phyloP scores from a whole-genome alignment of 2,888 invertebrate genomes.

The Eristalis pertinax region DNA sequence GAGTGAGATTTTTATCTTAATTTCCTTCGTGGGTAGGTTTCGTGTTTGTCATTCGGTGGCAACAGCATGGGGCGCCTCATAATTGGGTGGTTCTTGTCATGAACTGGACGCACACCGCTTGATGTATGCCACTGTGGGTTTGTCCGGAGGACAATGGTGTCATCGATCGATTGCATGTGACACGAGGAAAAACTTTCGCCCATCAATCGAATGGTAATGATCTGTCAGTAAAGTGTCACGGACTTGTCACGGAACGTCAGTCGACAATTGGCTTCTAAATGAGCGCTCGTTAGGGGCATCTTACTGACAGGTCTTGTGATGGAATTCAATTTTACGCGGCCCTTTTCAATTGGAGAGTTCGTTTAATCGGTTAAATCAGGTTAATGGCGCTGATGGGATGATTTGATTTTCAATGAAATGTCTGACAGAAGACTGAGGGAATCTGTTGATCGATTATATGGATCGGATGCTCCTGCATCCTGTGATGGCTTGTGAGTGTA shows the following conservation, averaged over 20 bases:
- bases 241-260: slow-evolving; percentile 60
- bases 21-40: slow-evolving; percentile 9
- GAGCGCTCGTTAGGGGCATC: slow-evolving; percentile 43
- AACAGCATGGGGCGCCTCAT: background rate
- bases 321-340: slow-evolving; percentile 20
- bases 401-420: background rate
- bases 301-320: slow-evolving; percentile 13
- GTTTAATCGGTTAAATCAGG: slow-evolving; percentile 24
- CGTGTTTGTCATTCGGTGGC: slow-evolving; percentile 45
- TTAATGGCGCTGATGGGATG: slow-evolving; percentile 1
- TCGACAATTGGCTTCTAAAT: slow-evolving; percentile 55
- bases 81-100: slow-evolving; percentile 16
- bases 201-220: slow-evolving; percentile 62
- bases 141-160: slow-evolving; percentile 28
- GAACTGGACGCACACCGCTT: slow-evolving; percentile 3
- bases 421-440: background rate
- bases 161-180: slow-evolving; percentile 52
- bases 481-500: too few species aligned
- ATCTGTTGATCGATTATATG: too few species aligned
- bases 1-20: slow-evolving; percentile 6
- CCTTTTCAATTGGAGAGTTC: slow-evolving; percentile 20
- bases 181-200: slow-evolving; percentile 57
- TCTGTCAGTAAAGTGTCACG: slow-evolving; percentile 68
- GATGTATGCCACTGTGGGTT: background rate
- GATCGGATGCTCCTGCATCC: too few species aligned